Evolutionary conservation across 2,113 vertebrate species (phyloP).

Genomic region (Atherinomorus stipes): DNA sequence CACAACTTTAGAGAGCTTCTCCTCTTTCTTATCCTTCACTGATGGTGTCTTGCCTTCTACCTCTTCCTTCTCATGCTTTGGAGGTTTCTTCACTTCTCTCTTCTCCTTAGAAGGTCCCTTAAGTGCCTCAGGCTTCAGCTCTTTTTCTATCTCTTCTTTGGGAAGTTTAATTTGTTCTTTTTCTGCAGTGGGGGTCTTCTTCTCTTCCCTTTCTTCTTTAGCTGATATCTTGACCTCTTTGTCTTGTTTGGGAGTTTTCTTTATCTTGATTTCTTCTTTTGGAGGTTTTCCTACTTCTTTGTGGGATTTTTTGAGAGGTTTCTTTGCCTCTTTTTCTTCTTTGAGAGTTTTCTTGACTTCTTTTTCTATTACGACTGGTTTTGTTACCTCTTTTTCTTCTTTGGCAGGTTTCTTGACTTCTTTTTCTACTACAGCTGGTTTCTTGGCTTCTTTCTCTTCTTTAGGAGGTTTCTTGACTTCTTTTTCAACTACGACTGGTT

Average conservation of each 20-base stretch:
- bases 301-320: neutral
- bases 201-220: neutral
- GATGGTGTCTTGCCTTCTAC: neutral
- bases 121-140: no score
- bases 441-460: neutral
- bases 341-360: neutral
- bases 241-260: neutral
- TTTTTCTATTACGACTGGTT: neutral
- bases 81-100: neutral
- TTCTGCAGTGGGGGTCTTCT: constrained; percentile 1
- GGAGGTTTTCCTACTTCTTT: neutral
- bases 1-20: neutral
- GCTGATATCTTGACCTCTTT: neutral
- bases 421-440: neutral
- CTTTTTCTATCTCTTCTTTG: neutral
- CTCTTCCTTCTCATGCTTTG: neutral
- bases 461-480: neutral
- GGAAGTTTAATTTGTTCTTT: neutral
- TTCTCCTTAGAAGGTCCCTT: neutral
- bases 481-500: constrained; percentile 2
- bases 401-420: neutral
- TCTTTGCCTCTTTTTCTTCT: neutral
- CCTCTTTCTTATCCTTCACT: neutral
- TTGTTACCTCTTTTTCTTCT: constrained; percentile 7
- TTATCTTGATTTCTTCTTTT: neutral